Evolutionary conservation across 2,888 invertebrate genomes (phyloP), one percentile per base, ranked within the genome.

Genomic region (Dioctria rufipes): DNA sequence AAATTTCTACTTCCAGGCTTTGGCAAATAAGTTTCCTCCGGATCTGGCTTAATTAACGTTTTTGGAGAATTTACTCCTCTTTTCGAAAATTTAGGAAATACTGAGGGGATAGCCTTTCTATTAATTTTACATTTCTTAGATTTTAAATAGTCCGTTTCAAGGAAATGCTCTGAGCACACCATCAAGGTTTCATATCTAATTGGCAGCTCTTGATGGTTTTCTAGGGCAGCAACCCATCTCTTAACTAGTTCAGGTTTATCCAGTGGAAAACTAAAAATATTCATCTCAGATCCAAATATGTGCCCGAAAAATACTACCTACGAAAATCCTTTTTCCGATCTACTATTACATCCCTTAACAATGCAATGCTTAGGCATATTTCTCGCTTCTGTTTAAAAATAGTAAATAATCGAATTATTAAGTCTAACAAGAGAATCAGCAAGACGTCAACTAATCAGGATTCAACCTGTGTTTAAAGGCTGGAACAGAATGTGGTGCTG

Each of bases 341-440:
- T 25, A 49, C 49, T 63, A 3, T 77, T 77, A 37, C 77, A 77
- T n/a, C 63, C 77, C n/a, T 49, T 77, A 11, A 77, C 49, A 46
- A 77, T 11, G 37, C 63, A 77, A 37, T 63, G 5, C 3, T 49
- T 77, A 37, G 46, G 46, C 63, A 77, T 77, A 11, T 54, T 54
- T 54, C 1, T 2, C 25, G 25, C 25, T 25, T 25, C 2, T 25
- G 25, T 25, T 25, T 25, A 0, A 25, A 25, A 25, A 25, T 25
- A 25, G 2, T 25, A 25, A 25, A 25, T 25, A 25, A 25, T 25
- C 25, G 0, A 25, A n/a, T 25, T 25, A 25, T 25, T 25, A 25
- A 25, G 25, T 0, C 25, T 25, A 25, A 25, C 25, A 25, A 25
- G 25, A 25, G 25, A 25, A 25, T 25, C 25, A 25, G 25, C 25